Evolutionary conservation across 2,113 vertebrate species (phyloP).

Genomic region (Onychorhynchus coronatus): DNA sequence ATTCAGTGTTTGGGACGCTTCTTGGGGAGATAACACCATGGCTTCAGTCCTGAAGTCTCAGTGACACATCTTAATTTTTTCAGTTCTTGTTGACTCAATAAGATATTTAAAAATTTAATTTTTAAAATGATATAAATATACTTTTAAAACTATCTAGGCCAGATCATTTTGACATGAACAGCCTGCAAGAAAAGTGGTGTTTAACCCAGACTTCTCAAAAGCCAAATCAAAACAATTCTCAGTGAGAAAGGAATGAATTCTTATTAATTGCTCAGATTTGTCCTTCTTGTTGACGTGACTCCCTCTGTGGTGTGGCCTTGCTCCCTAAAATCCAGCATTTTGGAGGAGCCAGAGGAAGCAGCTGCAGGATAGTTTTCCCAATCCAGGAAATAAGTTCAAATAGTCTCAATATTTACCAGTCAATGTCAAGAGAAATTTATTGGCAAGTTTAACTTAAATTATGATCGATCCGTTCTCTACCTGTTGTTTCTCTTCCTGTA

Average conservation of each 20-base stretch:
- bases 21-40: background rate
- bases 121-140: background rate
- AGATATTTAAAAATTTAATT: background rate
- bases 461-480: constrained; percentile 3
- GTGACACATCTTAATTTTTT: background rate
- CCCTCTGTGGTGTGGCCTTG: background rate
- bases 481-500: constrained; percentile 25
- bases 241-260: fast-evolving
- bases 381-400: constrained; percentile 24
- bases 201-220: background rate
- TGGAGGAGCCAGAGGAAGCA: background rate
- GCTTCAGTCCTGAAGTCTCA: background rate
- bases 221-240: fast-evolving
- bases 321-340: background rate
- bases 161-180: background rate
- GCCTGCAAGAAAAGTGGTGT: background rate
- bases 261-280: background rate
- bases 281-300: background rate
- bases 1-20: background rate
- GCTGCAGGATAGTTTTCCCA: background rate
- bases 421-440: constrained; percentile 23
- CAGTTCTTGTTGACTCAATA: background rate
- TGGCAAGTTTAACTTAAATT: background rate
- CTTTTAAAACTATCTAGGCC: background rate
- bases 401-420: constrained; percentile 16